phyloP scores from a whole-genome alignment of 2,113 vertebrate genomes.

The Acrocephalus arundinaceus region DNA sequence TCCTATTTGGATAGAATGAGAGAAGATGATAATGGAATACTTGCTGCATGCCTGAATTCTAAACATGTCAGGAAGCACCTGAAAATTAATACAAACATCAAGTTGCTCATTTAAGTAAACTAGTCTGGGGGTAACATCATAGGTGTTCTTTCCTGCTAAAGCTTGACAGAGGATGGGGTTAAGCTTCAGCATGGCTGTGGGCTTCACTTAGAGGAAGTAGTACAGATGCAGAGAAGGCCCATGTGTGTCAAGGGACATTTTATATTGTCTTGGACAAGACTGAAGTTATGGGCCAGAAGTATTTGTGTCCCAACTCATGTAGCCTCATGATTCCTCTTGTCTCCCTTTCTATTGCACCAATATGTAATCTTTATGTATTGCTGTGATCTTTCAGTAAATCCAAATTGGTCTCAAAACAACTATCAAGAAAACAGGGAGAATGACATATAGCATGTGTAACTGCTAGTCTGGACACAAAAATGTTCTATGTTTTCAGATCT shows the following conservation, averaged over 20 bases:
- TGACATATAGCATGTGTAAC: neutral
- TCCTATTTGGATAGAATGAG: neutral
- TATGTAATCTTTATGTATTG: neutral
- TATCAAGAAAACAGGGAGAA: conserved; percentile 15
- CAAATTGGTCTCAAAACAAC: conserved; percentile 39
- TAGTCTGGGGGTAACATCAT: neutral
- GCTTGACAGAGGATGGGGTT: neutral
- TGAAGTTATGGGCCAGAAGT: neutral
- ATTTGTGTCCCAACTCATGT: neutral
- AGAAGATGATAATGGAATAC: neutral
- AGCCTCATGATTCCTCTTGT: neutral
- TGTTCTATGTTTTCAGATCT: neutral
- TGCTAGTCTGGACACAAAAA: conserved; percentile 40
- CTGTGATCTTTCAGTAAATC: conserved; percentile 33
- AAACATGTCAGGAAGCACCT: neutral
- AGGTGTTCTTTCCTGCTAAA: neutral
- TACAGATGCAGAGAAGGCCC: neutral
- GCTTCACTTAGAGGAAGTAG: neutral
- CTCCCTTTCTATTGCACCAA: neutral
- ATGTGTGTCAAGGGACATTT: neutral
- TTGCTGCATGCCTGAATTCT: neutral
- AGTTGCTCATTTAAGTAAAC: neutral
- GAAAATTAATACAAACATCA: neutral
- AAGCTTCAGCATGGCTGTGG: neutral
- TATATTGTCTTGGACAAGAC: neutral